Evolutionary conservation across 2,888 invertebrate species (phyloP).

Genomic region (Drosophila nigritarsus): DNA sequence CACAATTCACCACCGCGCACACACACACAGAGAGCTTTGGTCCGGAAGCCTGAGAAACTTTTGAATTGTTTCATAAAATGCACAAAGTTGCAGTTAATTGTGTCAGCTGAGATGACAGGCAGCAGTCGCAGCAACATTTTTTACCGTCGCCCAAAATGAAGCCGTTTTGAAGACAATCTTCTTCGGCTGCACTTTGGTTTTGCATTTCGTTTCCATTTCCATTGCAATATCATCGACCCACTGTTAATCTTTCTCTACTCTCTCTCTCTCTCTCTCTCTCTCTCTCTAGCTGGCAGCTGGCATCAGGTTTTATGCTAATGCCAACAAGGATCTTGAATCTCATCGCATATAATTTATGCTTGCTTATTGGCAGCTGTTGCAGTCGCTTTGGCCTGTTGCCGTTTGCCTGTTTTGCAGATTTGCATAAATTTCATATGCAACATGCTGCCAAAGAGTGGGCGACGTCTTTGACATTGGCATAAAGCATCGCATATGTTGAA

Average conservation of each 20-base stretch:
- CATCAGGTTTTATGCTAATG: conserved; percentile 78
- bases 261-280: conserved; percentile 6
- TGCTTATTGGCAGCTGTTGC: conserved; percentile 74
- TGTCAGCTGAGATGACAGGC: conserved; percentile 67
- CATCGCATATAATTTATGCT: conserved; percentile 75
- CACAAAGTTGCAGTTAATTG: conserved; percentile 76
- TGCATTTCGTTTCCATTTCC: conserved; percentile 17
- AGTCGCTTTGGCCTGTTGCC: conserved; percentile 6
- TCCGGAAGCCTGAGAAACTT: conserved; percentile 75
- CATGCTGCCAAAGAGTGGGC: conserved; percentile 69
- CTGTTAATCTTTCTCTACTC: background rate
- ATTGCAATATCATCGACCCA: conserved; percentile 10
- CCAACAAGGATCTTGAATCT: conserved; percentile 68
- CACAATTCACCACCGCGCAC: conserved; percentile 17
- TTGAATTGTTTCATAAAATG: conserved; percentile 79
- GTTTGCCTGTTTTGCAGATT: conserved; percentile 48
- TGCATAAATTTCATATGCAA: conserved; percentile 79
- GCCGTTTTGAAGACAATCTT: conserved; percentile 61
- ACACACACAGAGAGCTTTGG: conserved; percentile 8
- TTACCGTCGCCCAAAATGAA: conserved; percentile 57
- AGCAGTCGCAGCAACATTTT: conserved; percentile 7
- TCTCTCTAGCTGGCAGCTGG: conserved; percentile 28
- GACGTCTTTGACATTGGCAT: conserved; percentile 65
- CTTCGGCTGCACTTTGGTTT: conserved; percentile 11
- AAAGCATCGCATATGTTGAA: conserved; percentile 55